Evolutionary conservation across 2,113 vertebrate genomes (phyloP).

Genomic region (Enhydra lutris): DNA sequence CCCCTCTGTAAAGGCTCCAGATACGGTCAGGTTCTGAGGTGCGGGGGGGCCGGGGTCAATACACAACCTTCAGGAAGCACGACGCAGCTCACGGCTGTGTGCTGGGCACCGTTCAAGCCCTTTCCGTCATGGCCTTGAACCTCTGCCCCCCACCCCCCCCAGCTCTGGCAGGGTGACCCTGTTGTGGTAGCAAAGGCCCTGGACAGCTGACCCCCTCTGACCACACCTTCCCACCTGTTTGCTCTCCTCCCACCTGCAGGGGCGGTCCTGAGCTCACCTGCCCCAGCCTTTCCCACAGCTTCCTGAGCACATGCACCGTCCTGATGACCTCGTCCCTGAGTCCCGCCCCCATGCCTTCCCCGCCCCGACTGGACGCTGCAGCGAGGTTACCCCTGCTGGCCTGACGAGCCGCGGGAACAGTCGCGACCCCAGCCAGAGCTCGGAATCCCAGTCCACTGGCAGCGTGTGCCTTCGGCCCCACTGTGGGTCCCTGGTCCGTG

Average conservation of each 20-base stretch:
- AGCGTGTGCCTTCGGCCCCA: neutral
- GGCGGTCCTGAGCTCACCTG: neutral
- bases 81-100: rapidly evolving
- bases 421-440: neutral
- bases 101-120: neutral
- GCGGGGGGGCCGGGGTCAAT: neutral
- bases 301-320: rapidly evolving
- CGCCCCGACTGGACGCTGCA: neutral
- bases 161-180: neutral
- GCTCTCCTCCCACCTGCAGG: neutral
- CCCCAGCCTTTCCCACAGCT: neutral
- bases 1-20: neutral
- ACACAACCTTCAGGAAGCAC: rapidly evolving
- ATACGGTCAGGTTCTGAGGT: neutral
- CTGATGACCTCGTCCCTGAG: neutral
- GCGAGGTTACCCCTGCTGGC: neutral
- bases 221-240: neutral
- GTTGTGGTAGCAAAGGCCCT: neutral
- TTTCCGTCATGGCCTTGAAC: neutral
- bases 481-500: neutral
- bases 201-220: neutral
- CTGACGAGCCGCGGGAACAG: neutral
- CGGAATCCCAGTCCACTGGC: neutral
- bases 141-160: rapidly evolving
- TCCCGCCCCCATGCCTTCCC: neutral